phyloP scores from a whole-genome alignment of 2,113 vertebrate species.

The Hydropotes inermis region DNA sequence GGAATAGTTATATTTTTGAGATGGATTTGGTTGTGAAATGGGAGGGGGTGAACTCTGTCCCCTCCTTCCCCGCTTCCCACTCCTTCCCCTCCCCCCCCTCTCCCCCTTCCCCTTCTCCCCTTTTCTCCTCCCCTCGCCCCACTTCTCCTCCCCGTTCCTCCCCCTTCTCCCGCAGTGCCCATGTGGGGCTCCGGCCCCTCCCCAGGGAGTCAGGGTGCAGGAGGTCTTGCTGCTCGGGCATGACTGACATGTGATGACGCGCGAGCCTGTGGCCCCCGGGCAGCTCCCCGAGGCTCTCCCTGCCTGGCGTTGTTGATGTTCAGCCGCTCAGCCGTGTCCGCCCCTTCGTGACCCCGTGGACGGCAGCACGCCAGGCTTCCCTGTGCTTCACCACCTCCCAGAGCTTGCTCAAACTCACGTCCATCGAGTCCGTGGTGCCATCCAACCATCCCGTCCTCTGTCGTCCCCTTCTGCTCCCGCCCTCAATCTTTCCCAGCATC shows the following conservation, averaged over 20 bases:
- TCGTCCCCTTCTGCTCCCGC: neutral
- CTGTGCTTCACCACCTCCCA: neutral
- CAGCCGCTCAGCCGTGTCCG: neutral
- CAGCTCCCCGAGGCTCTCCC: neutral
- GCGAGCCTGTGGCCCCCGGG: neutral
- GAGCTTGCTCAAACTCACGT: neutral
- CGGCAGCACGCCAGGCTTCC: neutral
- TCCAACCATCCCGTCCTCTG: neutral
- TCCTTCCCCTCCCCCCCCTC: neutral
- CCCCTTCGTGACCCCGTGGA: neutral
- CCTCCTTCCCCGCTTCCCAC: neutral
- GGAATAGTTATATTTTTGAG: neutral
- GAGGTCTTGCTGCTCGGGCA: neutral
- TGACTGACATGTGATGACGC: neutral
- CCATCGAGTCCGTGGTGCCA: neutral
- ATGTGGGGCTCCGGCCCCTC: neutral
- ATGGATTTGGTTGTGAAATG: neutral
- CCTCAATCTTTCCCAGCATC: neutral
- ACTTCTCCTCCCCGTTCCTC: neutral
- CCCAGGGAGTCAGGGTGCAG: neutral
- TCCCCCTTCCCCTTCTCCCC: rapidly evolving
- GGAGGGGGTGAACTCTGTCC: too few relatives aligned
- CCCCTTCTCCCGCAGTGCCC: rapidly evolving
- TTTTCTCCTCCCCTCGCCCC: neutral
- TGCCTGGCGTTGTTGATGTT: neutral